A percentile compares a stretch with the other conserved stretches of the same genome.
These are phyloP conservation scores for Oreohelix idahoensis DNA, from an alignment of 1,140 invertebrate genomes.

Conservation along the genomic window DNA sequence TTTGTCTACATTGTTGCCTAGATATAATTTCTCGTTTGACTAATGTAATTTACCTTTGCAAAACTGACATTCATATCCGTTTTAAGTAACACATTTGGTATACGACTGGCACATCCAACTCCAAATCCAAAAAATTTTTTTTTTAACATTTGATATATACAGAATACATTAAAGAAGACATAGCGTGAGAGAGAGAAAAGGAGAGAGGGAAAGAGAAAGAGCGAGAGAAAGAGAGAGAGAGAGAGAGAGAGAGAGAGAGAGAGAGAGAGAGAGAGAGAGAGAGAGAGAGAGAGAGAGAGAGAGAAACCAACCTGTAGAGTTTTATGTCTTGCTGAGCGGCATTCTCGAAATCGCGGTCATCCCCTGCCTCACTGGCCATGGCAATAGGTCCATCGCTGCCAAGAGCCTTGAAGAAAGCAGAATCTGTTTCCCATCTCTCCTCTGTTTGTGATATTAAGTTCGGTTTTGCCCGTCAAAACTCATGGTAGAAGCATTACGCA, in stretches of 20 bases:
- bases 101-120: no score
- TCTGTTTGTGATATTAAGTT: constrained; percentile 41
- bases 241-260: not conserved
- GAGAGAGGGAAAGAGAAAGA: not conserved
- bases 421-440: constrained; percentile 49
- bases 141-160: no score
- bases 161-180: no score
- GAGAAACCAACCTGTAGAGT: constrained; percentile 50
- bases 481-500: no score
- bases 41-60: no score
- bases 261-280: not conserved
- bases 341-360: constrained; percentile 58
- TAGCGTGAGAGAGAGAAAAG: not conserved
- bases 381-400: constrained; percentile 54
- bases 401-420: constrained; percentile 61
- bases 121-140: no score
- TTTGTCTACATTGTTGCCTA: no score
- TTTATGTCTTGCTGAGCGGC: constrained; percentile 42
- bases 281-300: not conserved
- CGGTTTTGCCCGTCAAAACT: no score
- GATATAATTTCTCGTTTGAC: no score
- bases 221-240: not conserved
- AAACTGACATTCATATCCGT: no score
- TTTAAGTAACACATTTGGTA: no score
- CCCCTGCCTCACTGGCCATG: constrained; percentile 52